Evolutionary conservation across 2,113 vertebrate genomes (phyloP).

Genomic region (Eretmochelys imbricata): DNA sequence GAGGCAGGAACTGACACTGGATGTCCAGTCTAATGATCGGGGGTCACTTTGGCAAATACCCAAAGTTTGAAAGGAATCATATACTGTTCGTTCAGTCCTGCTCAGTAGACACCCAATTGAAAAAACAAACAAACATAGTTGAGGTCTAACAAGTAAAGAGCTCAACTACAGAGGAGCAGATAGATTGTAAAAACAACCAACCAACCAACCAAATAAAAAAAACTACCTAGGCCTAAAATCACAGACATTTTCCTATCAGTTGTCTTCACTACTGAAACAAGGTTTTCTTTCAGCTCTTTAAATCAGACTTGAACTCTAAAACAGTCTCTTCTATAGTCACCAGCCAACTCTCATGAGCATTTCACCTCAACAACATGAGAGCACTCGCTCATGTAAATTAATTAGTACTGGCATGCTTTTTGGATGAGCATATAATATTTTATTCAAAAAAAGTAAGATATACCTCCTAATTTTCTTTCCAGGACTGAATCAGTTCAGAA

Average conservation of each 20-base stretch:
- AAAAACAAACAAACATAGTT: background rate
- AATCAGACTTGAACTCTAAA: background rate
- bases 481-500: background rate
- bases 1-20: background rate
- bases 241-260: background rate
- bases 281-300: background rate
- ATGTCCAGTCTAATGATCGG: background rate
- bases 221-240: too few species aligned
- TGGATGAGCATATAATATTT: background rate
- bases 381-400: background rate
- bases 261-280: background rate
- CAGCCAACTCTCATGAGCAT: background rate
- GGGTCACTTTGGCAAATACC: background rate
- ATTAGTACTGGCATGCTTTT: background rate
- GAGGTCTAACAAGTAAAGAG: background rate
- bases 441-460: too few species aligned
- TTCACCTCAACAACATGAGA: background rate
- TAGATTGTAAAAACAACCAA: background rate
- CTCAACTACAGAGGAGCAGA: background rate
- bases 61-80: background rate
- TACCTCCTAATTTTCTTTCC: background rate
- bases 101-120: background rate
- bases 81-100: background rate
- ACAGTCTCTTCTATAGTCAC: background rate
- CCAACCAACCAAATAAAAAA: too few species aligned